A percentile compares a stretch with the other conserved stretches of the same genome.
Evolutionary conservation across 2,888 invertebrate genomes (phyloP).

Genomic region (Drosophila falleni): DNA sequence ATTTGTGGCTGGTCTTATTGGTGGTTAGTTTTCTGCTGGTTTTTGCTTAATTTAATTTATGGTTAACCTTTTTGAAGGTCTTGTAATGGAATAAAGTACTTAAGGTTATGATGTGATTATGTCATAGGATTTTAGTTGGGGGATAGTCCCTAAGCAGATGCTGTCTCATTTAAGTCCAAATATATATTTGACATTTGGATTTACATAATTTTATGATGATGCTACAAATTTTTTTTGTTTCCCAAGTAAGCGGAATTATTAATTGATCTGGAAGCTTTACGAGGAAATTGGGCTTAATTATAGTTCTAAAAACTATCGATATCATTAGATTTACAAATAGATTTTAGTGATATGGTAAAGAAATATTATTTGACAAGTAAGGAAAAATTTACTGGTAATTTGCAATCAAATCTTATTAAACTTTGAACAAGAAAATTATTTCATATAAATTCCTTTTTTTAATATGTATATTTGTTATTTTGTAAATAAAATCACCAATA

Average conservation of each 20-base stretch:
- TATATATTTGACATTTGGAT: background rate
- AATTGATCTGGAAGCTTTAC: background rate
- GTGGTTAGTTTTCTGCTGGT: constrained; percentile 56
- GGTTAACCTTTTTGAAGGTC: constrained; percentile 61
- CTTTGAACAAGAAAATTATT: too few species aligned
- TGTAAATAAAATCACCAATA: too few species aligned
- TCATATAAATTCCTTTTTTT: too few species aligned
- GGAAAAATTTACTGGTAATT: too few species aligned
- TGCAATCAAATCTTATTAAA: too few species aligned
- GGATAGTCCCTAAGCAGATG: background rate
- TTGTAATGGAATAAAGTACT: constrained; percentile 61
- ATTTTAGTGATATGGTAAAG: background rate
- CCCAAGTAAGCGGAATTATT: background rate
- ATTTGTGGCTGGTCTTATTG: constrained; percentile 44
- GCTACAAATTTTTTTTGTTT: background rate
- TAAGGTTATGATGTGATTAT: constrained; percentile 71
- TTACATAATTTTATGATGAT: constrained; percentile 1
- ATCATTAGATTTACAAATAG: background rate
- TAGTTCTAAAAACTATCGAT: background rate
- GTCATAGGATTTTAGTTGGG: constrained; percentile 8
- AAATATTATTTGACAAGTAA: background rate
- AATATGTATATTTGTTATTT: too few species aligned
- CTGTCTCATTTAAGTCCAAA: background rate
- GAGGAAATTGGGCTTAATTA: too few species aligned
- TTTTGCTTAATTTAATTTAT: constrained; percentile 72